Evolutionary conservation across 2,797 vertebrate species (phyloP).

Genomic region (Hydrocynus forskahlii): DNA sequence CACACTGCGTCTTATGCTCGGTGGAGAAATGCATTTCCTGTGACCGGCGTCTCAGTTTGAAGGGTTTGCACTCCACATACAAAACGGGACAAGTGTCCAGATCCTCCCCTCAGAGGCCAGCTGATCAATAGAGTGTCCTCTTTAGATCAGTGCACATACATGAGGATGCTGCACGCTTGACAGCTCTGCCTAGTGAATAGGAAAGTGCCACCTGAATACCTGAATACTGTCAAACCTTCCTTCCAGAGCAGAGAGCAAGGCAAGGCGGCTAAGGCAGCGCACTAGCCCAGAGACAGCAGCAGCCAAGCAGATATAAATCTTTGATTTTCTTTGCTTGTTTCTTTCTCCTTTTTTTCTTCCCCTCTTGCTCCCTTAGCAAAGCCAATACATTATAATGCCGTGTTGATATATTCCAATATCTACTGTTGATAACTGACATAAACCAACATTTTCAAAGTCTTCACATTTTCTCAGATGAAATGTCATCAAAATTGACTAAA

Average conservation of each 20-base stretch:
- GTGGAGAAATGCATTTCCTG: not conserved
- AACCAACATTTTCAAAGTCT: too few relatives aligned
- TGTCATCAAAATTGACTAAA: too few relatives aligned
- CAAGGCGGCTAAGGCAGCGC: not conserved
- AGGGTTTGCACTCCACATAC: slow-evolving; percentile 1
- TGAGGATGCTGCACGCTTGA: slow-evolving; percentile 22
- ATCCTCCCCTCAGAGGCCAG: slow-evolving; percentile 11
- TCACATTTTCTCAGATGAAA: too few relatives aligned
- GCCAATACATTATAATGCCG: not conserved
- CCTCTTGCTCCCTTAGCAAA: not conserved
- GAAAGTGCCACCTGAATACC: slow-evolving; percentile 27
- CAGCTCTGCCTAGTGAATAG: slow-evolving; percentile 38
- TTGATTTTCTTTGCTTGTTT: slow-evolving; percentile 25
- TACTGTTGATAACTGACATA: too few relatives aligned
- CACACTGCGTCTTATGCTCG: not conserved
- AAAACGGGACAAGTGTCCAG: slow-evolving; percentile 3
- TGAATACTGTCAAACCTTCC: slow-evolving; percentile 40
- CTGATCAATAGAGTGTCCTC: slow-evolving; percentile 52
- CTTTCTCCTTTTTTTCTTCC: not conserved
- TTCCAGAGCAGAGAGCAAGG: slow-evolving; percentile 19
- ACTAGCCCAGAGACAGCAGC: slow-evolving; percentile 31
- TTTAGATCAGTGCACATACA: slow-evolving; percentile 46
- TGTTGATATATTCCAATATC: too few relatives aligned
- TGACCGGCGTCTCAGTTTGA: not conserved
- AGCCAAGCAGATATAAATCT: slow-evolving; percentile 38